Evolutionary conservation across 1,140 invertebrate genomes (phyloP), one percentile per base, ranked within the genome.

Genomic region (Aphelinus atriplicis): DNA sequence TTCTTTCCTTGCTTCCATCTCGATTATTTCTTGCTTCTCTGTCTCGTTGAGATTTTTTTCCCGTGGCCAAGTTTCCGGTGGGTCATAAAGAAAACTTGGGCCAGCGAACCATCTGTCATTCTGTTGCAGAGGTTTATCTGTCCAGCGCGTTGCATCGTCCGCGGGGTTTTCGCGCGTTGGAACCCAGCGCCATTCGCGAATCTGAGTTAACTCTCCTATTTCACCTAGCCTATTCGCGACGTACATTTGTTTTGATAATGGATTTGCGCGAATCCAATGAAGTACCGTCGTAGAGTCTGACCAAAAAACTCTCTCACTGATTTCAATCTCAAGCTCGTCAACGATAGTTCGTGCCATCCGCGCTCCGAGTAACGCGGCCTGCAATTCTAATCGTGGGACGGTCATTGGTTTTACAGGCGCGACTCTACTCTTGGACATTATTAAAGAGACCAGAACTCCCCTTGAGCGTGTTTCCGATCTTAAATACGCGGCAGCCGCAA

Each of bases 131-230:
- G 4, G 9, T 7, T 2, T 1, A 7, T 3, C 5, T 45, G 26
- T 6, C 57, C n/a, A 46, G 5, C 56, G 68, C 46, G 57, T 50
- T 2, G 1, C 10, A 50, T 26, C 48, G n/a, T 90, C 88, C 1
- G 86, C 86, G 50, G 87, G 86, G 79, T 90, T 90, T 2, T 85
- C 64, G 42, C 67, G 60, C 1, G 85, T 81, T 7, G 69, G 57
- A 1, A 89, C 82, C 77, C 90, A 84, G 46, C 57, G 7, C 89
- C 88, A 90, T 42, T 85, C 73, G 7, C 67, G 46, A 1, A 56
- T 47, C 6, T 73, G 53, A 5, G 80, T 71, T 46, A 74, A 58
- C 26, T 71, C 71, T 46, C 79, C 72, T 42, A 88, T 86, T 73
- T 83, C 77, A 1, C 77, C 47, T 4, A 86, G 82, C 10, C 85